Evolutionary conservation across 2,113 vertebrate genomes (phyloP).

Genomic region (Dromaius novaehollandiae): DNA sequence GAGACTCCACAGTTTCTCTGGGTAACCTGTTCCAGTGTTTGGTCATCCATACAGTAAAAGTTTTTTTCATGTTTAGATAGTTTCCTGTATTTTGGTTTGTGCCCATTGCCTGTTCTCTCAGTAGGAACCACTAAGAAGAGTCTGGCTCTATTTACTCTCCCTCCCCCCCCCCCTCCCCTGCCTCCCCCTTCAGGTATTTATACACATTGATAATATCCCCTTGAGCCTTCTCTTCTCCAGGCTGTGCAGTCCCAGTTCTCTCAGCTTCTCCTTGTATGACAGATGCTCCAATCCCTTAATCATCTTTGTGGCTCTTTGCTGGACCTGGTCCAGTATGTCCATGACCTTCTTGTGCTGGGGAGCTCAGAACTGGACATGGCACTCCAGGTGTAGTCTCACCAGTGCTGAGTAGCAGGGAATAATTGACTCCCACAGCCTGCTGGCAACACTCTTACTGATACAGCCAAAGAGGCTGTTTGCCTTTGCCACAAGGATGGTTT

Average conservation of each 20-base stretch:
- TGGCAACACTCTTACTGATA: neutral
- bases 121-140: neutral
- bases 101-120: neutral
- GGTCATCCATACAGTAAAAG: neutral
- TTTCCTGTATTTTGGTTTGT: neutral
- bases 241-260: neutral
- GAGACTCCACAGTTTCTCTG: neutral
- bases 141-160: neutral
- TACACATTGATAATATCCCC: neutral
- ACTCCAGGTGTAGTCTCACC: neutral
- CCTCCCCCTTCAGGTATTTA: neutral
- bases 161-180: neutral
- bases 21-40: neutral
- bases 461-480: neutral
- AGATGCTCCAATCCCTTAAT: neutral
- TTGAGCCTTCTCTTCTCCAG: neutral
- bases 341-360: neutral
- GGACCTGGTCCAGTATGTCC: neutral
- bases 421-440: neutral
- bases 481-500: neutral
- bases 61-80: neutral
- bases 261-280: neutral
- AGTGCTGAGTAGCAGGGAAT: neutral
- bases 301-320: neutral
- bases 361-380: neutral